These are phyloP conservation scores for Muricea muricata DNA, from an alignment of 92 coral and sea anemone genomes.

Conservation along the genomic window DNA sequence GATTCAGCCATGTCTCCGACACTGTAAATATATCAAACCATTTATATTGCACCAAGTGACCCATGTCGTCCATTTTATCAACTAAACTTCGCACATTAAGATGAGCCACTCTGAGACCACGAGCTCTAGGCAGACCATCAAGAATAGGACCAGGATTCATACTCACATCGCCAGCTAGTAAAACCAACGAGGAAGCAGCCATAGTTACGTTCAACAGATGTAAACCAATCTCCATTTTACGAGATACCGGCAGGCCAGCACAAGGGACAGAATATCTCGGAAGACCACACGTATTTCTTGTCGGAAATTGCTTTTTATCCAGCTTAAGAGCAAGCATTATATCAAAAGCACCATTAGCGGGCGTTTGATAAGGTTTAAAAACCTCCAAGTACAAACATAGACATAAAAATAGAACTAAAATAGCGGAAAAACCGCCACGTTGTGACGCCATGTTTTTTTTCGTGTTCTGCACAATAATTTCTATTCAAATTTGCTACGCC, in stretches of 20 bases:
- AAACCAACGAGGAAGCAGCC: conserved; percentile 35
- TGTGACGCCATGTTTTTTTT: no score
- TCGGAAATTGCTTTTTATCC: conserved; percentile 21
- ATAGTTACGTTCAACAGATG: conserved; percentile 5
- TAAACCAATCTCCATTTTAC: conserved; percentile 12
- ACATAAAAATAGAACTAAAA: conserved; percentile 11
- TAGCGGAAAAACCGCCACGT: not conserved
- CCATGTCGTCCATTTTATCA: conserved; percentile 53
- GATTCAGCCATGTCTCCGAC: conserved; percentile 63
- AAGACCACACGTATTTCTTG: conserved; percentile 21
- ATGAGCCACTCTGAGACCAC: conserved; percentile 56
- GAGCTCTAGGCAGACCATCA: conserved; percentile 35
- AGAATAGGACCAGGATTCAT: conserved; percentile 45
- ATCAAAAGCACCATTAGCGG: not conserved
- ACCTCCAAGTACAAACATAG: not conserved
- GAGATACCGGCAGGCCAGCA: conserved; percentile 12
- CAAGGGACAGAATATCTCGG: not conserved
- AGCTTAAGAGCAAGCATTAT: conserved; percentile 5
- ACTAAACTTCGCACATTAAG: conserved; percentile 60
- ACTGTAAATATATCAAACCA: conserved; percentile 56
- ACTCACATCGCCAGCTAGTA: conserved; percentile 47
- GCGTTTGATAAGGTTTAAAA: not conserved
- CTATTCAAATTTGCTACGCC: no score
- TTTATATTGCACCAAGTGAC: conserved; percentile 18
- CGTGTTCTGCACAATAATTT: no score